Evolutionary conservation across 1,140 invertebrate genomes (phyloP).

Genomic region (Lepidurus couesii): DNA sequence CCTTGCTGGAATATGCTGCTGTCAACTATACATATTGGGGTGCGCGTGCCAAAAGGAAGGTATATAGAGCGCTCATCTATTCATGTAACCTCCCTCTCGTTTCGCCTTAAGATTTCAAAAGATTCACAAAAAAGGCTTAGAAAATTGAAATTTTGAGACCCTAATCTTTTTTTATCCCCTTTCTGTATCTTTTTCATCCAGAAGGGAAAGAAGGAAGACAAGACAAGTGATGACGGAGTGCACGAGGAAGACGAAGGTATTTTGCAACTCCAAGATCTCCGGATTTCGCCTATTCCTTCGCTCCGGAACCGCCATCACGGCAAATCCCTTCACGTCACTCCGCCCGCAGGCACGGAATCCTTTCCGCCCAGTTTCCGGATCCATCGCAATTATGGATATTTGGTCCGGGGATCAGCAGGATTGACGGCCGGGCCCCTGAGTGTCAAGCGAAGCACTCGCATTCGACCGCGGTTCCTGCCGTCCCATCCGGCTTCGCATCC

Average conservation of each 20-base stretch:
- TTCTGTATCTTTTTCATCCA: background rate
- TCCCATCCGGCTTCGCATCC: conserved; percentile 46
- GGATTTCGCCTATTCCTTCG: conserved; percentile 75
- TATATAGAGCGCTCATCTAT: conserved; percentile 42
- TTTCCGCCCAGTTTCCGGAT: conserved; percentile 70
- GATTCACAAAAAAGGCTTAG: background rate
- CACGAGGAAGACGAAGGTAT: conserved; percentile 56
- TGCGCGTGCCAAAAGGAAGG: conserved; percentile 81
- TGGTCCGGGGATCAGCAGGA: conserved; percentile 36
- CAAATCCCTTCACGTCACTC: conserved; percentile 35
- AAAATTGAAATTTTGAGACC: background rate
- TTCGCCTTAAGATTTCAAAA: background rate
- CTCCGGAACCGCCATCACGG: conserved; percentile 59
- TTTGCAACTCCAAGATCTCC: conserved; percentile 71
- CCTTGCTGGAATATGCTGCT: conserved; percentile 91
- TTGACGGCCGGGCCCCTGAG: conserved; percentile 33
- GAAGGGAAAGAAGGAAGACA: conserved; percentile 30
- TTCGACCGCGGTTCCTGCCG: conserved; percentile 45
- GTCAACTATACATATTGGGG: conserved; percentile 99
- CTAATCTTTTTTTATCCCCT: background rate
- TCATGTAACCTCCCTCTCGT: background rate
- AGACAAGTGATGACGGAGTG: conserved; percentile 31
- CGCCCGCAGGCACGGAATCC: conserved; percentile 37
- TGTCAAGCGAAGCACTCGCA: background rate
- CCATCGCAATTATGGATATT: conserved; percentile 48